Base-by-base conservation (phyloP, 30 jellyfish, hydroid and myxozoan genomes). In the Turritopsis dohrnii region DNA sequence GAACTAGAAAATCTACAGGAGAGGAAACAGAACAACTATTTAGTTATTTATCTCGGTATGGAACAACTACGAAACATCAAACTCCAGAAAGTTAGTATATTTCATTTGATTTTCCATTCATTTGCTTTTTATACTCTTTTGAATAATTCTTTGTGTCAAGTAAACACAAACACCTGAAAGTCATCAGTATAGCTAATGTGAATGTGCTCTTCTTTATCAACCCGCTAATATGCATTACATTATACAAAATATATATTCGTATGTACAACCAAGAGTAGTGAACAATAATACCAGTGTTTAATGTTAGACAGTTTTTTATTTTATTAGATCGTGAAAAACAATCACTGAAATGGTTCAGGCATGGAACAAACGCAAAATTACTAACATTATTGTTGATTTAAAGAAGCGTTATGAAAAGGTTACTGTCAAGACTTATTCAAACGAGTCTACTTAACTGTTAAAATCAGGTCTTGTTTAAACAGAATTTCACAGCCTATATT, bases 11-110 rank as follows among this genome's bases (percentile, higher is more conserved):
- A 60, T 60, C 73, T 60, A 60, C 73, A 18, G 73, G 73, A 60
- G 73, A 60, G 73, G 73, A 60, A 60, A 60, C 73, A 60, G 73
- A 60, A 22, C 73, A 60, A 22, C 19, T 60, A 18, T 60, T 60
- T 22, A 60, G 73, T 60, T 60, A 60, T 22, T 60, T 60, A 60
- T 60, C 73, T 60, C 77, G 79, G 52, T 85, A 83, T 85, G 92
- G 92, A 18, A 75, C 79, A 69, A 85, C 84, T 22, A 85, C 84
- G n/a, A 85, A 85, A 76, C 65, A 69, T 52, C 75, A n/a, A n/a
- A n/a, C n/a, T n/a, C n/a, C n/a, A n/a, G n/a, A n/a, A n/a, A n/a
- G n/a, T n/a, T n/a, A n/a, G n/a, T n/a, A n/a, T n/a, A n/a, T n/a
- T n/a, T n/a, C n/a, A n/a, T n/a, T n/a, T n/a, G n/a, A n/a, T n/a